phyloP scores from a whole-genome alignment of 2,888 invertebrate species.

The Eupithecia insigniata region DNA sequence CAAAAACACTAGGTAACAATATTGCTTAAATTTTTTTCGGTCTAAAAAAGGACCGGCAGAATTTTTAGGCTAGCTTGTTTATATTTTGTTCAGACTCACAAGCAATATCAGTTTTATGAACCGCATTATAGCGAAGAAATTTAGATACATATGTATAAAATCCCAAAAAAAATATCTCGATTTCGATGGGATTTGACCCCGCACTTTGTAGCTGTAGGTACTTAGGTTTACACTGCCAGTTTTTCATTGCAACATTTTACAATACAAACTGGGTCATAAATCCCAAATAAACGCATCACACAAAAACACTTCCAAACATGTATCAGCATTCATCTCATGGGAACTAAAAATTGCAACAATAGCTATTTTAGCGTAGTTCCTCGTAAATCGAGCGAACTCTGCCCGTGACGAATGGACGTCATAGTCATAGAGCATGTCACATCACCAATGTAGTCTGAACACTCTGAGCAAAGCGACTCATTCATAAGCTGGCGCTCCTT shows the following conservation, averaged over 20 bases:
- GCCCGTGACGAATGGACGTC: slow-evolving; percentile 63
- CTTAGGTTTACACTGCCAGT: neutral
- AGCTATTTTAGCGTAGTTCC: slow-evolving; percentile 68
- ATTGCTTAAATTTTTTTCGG: neutral
- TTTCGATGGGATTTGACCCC: too few species aligned
- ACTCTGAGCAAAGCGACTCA: slow-evolving; percentile 43
- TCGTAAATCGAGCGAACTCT: slow-evolving; percentile 59
- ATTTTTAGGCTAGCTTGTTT: neutral
- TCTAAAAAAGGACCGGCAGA: neutral
- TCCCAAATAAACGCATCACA: slow-evolving; percentile 23
- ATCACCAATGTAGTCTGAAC: slow-evolving; percentile 50
- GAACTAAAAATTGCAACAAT: slow-evolving; percentile 64
- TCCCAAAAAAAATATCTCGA: too few species aligned
- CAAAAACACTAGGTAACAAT: too few species aligned
- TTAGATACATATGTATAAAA: too few species aligned
- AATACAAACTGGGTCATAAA: slow-evolving; percentile 26
- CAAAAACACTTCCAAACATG: slow-evolving; percentile 38
- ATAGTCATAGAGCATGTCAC: slow-evolving; percentile 47
- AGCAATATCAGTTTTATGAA: neutral
- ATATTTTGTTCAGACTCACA: neutral
- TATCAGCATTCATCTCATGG: slow-evolving; percentile 53
- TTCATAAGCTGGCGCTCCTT: slow-evolving; percentile 57
- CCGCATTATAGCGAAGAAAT: too few species aligned
- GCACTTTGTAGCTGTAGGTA: neutral
- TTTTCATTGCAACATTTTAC: neutral